phyloP scores from a whole-genome alignment of 2,113 vertebrate genomes.

The Hydropotes inermis region DNA sequence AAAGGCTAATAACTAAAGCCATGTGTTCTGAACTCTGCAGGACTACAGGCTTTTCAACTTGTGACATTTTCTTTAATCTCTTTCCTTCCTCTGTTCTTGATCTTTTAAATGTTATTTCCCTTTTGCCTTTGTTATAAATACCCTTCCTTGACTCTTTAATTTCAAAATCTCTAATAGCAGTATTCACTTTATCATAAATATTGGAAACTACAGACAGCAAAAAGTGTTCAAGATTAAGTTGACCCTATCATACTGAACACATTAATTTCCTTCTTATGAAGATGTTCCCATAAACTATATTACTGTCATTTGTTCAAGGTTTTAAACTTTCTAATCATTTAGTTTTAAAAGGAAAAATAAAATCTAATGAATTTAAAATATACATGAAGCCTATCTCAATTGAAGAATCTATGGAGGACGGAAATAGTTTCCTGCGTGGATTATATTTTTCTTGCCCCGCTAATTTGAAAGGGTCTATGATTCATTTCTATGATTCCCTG shows the following conservation, averaged over 20 bases:
- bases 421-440: conserved; percentile 19
- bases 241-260: not conserved
- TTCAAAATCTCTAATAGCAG: not conserved
- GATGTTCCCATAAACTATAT: not conserved
- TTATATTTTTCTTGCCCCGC: not conserved
- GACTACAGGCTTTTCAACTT: not conserved
- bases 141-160: not conserved
- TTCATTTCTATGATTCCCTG: not conserved
- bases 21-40: not conserved
- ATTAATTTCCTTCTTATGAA: not conserved
- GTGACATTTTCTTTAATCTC: not conserved
- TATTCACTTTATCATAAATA: not conserved
- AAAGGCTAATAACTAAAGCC: not conserved
- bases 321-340: conserved; percentile 46
- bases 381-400: not conserved
- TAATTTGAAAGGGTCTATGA: conserved; percentile 15
- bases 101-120: not conserved
- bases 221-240: not conserved
- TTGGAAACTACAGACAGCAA: not conserved
- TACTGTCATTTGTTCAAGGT: conserved; percentile 12
- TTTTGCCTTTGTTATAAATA: conserved; percentile 8
- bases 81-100: not conserved
- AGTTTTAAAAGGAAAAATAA: conserved; percentile 43
- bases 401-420: conserved; percentile 23
- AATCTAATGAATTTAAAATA: conserved; percentile 47